A percentile compares a stretch with the other conserved stretches of the same genome.
phyloP scores from a whole-genome alignment of 2,113 vertebrate genomes.

The Willisornis vidua region DNA sequence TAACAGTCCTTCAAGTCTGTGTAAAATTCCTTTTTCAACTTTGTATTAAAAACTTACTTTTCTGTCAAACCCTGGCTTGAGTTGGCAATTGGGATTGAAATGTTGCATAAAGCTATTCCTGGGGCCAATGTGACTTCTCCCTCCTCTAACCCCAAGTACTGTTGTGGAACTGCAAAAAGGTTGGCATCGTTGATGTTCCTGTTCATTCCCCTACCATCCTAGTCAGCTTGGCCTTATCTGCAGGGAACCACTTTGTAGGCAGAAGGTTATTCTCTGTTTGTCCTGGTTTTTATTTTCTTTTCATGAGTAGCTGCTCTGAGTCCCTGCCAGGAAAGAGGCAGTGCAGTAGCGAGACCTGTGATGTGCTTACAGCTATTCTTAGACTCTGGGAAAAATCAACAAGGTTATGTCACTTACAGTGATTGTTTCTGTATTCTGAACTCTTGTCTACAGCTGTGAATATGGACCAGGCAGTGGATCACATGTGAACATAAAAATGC shows the following conservation, averaged over 20 bases:
- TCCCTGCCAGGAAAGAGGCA: not conserved
- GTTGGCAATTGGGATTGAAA: not conserved
- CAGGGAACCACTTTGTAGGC: not conserved
- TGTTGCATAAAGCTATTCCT: not conserved
- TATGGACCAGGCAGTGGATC: not conserved
- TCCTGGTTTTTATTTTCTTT: not conserved
- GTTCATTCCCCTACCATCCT: not conserved
- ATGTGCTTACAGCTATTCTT: not conserved
- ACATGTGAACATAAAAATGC: rapidly evolving
- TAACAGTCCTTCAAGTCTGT: not conserved
- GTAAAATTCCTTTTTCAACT: not conserved
- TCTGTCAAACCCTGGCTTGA: not conserved
- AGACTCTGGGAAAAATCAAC: not conserved
- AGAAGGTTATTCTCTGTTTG: not conserved
- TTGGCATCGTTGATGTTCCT: not conserved
- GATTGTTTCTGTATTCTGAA: not conserved
- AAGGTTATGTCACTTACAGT: not conserved
- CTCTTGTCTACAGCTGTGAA: not conserved
- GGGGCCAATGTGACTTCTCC: not conserved
- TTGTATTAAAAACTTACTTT: not conserved
- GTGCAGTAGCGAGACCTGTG: rapidly evolving
- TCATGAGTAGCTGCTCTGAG: not conserved
- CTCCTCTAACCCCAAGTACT: rapidly evolving
- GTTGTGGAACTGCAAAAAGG: not conserved
- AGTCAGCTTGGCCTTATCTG: not conserved